Percentiles rank a stretch among this genome's conserved stretches.
Conservation (phyloP, 2,888 invertebrate species). For the Pardosa pseudoannulata region DNA sequence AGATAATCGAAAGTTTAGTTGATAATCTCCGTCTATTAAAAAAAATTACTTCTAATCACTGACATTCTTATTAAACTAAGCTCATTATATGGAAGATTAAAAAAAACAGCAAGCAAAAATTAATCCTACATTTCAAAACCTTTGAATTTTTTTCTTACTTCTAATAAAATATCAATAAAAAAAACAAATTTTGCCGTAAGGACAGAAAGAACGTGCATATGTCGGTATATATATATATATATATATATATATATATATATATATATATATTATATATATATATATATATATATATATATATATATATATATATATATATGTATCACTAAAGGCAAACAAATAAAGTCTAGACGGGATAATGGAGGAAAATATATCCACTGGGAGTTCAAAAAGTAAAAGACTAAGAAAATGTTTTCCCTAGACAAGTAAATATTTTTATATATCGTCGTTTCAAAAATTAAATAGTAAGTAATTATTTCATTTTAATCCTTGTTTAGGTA, state of each 20-base stretch:
- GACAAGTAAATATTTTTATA: neutral
- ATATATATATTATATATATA: too few species aligned
- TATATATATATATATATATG: too few species aligned
- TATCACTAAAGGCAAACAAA: neutral
- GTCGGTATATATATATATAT: too few species aligned
- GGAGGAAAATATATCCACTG: neutral
- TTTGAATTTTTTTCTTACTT: too few species aligned
- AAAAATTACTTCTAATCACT: too few species aligned
- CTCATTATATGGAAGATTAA: neutral
- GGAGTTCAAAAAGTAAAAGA: neutral
- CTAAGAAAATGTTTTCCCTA: neutral
- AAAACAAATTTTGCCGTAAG: neutral
- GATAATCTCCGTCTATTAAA: too few species aligned
- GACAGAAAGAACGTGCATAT: neutral
- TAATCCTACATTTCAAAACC: neutral
- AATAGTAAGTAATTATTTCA: neutral
- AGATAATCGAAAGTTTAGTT: too few species aligned
- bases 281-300: too few species aligned
- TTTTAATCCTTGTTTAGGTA: too few species aligned
- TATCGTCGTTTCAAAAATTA: neutral
- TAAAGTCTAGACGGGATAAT: neutral
- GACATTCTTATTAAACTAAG: neutral
- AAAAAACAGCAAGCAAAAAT: neutral
- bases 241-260: too few species aligned
- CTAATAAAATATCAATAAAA: neutral